These are phyloP conservation scores for Thryonomys swinderianus DNA, from an alignment of 2,113 vertebrate genomes.

Conservation along the genomic window DNA sequence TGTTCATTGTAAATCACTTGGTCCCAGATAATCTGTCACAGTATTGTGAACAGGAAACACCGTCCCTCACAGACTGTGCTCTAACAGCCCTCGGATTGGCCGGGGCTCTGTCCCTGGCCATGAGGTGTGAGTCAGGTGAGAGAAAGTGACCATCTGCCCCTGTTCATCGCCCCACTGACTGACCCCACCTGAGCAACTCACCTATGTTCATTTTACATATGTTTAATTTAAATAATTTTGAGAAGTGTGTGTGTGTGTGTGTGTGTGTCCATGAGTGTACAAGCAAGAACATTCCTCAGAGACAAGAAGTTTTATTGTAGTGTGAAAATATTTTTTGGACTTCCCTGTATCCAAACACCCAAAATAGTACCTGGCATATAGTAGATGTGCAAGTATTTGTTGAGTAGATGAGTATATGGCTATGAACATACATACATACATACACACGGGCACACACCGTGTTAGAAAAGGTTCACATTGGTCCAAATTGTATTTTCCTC, in stretches of 20 bases:
- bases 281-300: neutral
- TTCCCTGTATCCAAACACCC: neutral
- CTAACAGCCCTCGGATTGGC: neutral
- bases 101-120: neutral
- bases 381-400: neutral
- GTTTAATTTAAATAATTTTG: neutral
- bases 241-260: neutral
- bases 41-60: neutral
- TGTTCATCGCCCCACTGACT: neutral
- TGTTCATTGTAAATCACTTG: neutral
- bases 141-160: neutral
- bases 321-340: neutral
- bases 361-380: neutral
- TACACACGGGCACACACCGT: accelerated
- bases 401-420: neutral
- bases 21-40: neutral
- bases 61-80: neutral
- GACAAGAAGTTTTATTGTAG: neutral
- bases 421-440: neutral
- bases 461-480: neutral
- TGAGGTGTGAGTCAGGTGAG: accelerated
- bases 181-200: neutral
- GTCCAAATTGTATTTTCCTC: neutral
- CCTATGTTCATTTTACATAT: neutral
- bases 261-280: neutral